These are phyloP conservation scores for Bothrops jararaca DNA, from an alignment of 2,113 vertebrate species.

Conservation along the genomic window DNA sequence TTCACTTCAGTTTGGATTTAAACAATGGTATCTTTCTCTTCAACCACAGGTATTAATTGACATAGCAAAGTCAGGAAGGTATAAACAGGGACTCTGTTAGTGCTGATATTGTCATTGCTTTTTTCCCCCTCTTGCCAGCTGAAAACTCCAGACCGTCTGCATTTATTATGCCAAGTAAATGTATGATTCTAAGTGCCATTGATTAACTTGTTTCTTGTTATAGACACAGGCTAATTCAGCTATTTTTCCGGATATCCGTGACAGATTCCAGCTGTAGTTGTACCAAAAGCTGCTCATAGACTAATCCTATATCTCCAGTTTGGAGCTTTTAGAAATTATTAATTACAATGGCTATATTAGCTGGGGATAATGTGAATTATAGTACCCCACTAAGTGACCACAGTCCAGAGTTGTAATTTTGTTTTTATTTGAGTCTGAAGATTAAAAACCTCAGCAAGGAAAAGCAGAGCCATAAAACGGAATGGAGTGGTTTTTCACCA, in stretches of 20 bases:
- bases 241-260: neutral
- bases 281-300: neutral
- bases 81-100: neutral
- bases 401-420: neutral
- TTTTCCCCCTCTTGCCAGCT: neutral
- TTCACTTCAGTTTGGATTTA: neutral
- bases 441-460: neutral
- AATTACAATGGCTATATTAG: neutral
- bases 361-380: neutral
- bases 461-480: neutral
- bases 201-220: neutral
- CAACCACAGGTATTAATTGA: neutral
- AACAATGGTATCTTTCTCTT: neutral
- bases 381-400: neutral
- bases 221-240: no score
- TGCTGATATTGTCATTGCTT: neutral
- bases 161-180: neutral
- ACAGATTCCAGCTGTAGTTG: neutral
- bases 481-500: neutral
- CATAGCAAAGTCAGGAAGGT: neutral
- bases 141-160: neutral
- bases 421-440: neutral
- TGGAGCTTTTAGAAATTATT: neutral
- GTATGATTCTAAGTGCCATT: neutral
- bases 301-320: neutral